Conservation (phyloP, 1,140 invertebrate genomes). For the Triops cancriformis region DNA sequence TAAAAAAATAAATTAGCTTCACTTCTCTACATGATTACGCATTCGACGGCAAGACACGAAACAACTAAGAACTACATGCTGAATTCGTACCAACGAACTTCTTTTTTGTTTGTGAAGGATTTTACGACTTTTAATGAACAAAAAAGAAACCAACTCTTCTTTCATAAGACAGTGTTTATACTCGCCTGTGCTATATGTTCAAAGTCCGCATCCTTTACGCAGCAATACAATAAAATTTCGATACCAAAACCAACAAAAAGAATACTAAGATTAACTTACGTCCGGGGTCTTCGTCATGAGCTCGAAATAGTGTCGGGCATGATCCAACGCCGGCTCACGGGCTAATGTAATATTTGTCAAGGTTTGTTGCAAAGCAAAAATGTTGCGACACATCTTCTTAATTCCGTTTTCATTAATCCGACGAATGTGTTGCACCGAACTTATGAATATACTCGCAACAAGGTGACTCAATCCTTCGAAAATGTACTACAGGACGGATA, state of each 20-base stretch:
- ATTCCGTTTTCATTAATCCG: constrained; percentile 70
- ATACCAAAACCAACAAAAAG: neutral
- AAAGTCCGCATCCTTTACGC: constrained; percentile 15
- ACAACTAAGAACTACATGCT: neutral
- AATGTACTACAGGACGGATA: constrained; percentile 67
- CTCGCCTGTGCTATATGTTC: constrained; percentile 18
- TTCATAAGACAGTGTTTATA: neutral
- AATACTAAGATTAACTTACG: constrained; percentile 42
- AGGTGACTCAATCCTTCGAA: constrained; percentile 87
- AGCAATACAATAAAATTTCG: neutral
- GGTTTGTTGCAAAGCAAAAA: constrained; percentile 76
- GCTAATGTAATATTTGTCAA: constrained; percentile 74
- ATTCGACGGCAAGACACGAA: neutral
- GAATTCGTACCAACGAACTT: too few species aligned
- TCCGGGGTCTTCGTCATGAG: constrained; percentile 74
- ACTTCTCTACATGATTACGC: neutral
- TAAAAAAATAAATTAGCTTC: constrained; percentile 18
- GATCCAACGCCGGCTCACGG: constrained; percentile 73
- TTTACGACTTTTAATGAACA: neutral
- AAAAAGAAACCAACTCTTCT: neutral
- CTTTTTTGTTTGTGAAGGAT: too few species aligned
- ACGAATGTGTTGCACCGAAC: constrained; percentile 66
- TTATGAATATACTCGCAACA: constrained; percentile 75
- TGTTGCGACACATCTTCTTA: constrained; percentile 74
- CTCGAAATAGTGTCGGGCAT: constrained; percentile 81